Conservation (phyloP, 2,888 invertebrate species). For the Orthosia cruda region DNA sequence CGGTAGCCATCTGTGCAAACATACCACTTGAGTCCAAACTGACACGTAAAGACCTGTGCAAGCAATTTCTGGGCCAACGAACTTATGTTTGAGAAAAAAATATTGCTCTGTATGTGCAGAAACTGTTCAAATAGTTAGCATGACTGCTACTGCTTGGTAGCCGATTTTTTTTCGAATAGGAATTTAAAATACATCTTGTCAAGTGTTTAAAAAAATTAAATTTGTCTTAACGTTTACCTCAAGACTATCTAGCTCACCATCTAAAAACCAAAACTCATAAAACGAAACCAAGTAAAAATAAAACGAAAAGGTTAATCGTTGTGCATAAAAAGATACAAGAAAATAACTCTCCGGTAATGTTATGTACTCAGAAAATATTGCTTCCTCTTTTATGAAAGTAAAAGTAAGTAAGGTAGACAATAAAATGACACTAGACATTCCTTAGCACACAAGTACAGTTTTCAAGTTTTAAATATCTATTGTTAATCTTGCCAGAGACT, state of each 20-base stretch:
- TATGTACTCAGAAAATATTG: conserved; percentile 10
- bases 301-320: conserved; percentile 8
- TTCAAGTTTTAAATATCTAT: not conserved
- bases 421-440: conserved; percentile 29
- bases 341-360: conserved; percentile 16
- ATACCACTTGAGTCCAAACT: conserved; percentile 72
- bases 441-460: not conserved
- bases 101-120: conserved; percentile 68
- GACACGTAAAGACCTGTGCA: conserved; percentile 69
- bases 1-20: conserved; percentile 81
- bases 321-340: conserved; percentile 6
- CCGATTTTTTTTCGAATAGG: conserved; percentile 20
- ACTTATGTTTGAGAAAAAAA: conserved; percentile 72
- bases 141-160: conserved; percentile 21
- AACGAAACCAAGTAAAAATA: conserved; percentile 3
- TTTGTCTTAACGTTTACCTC: not conserved
- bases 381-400: conserved; percentile 21
- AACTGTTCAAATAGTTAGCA: conserved; percentile 66
- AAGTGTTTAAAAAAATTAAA: too few relatives aligned
- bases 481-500: not conserved
- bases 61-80: conserved; percentile 78
- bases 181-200: not conserved
- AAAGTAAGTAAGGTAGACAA: not conserved
- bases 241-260: not conserved
- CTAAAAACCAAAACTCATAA: conserved; percentile 21